A percentile compares a stretch with the other conserved stretches of the same genome.
Conservation (phyloP, 2,888 invertebrate genomes). For the Drosophila melanosoma region DNA sequence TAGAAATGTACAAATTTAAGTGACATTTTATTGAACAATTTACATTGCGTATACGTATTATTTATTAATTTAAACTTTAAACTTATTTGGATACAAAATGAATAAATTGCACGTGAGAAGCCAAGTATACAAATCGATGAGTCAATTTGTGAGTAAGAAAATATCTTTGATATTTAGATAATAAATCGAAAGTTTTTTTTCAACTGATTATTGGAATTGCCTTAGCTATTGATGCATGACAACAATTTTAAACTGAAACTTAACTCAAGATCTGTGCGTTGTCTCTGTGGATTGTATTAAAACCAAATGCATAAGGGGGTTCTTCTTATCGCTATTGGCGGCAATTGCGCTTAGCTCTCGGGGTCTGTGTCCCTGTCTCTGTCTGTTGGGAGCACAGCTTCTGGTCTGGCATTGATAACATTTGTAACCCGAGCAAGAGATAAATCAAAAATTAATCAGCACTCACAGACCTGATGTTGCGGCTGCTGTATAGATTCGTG, state of each 20-base stretch:
- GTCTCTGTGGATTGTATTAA: slow-evolving; percentile 20
- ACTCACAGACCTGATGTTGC: slow-evolving; percentile 31
- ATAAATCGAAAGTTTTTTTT: slow-evolving; percentile 21
- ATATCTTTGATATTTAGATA: slow-evolving; percentile 16
- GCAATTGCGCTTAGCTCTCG: slow-evolving; percentile 29
- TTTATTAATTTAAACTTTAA: not conserved
- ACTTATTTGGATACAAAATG: not conserved
- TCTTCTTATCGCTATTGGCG: slow-evolving; percentile 55
- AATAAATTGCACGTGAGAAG: not conserved
- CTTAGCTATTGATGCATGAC: slow-evolving; percentile 20
- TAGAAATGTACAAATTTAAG: not conserved
- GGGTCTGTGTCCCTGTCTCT: slow-evolving; percentile 14
- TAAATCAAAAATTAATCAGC: slow-evolving; percentile 78
- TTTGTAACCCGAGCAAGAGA: slow-evolving; percentile 71
- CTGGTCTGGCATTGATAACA: slow-evolving; percentile 72
- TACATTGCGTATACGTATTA: slow-evolving; percentile 22
- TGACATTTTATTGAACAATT: not conserved
- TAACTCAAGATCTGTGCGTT: slow-evolving; percentile 29
- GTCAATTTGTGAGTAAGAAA: not conserved
- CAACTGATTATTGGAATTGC: slow-evolving; percentile 41
- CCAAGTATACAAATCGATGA: not conserved
- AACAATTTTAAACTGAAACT: slow-evolving; percentile 24
- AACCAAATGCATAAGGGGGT: slow-evolving; percentile 45
- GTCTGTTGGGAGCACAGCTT: slow-evolving; percentile 43
- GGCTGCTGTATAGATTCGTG: slow-evolving; percentile 20